A percentile compares a stretch with the other conserved stretches of the same genome.
Conservation (phyloP, 2,888 invertebrate genomes). For the Minunthozetes semirufus region DNA sequence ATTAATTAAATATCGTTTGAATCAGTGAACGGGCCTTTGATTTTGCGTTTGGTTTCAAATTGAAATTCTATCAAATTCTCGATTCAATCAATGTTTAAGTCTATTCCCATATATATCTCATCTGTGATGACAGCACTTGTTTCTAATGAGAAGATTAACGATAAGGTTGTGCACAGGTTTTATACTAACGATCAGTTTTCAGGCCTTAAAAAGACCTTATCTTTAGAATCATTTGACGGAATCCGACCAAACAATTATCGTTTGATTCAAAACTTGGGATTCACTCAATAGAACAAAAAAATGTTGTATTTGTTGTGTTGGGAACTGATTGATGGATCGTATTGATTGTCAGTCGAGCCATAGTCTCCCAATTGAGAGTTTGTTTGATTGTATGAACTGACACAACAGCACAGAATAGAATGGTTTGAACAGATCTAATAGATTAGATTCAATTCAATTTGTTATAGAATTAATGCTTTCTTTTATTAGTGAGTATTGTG, state of each 20-base stretch:
- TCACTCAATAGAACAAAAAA: not conserved
- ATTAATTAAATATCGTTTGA: not conserved
- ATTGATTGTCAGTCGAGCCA: constrained; percentile 24
- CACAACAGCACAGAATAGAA: not conserved
- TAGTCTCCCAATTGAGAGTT: constrained; percentile 18
- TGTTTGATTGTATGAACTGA: constrained; percentile 14
- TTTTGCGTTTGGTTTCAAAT: too few species aligned
- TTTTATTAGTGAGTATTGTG: constrained; percentile 10
- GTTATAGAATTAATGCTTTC: constrained; percentile 27
- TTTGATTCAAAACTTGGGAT: not conserved
- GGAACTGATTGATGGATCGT: constrained; percentile 11
- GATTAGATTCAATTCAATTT: constrained; percentile 25
- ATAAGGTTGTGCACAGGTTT: not conserved
- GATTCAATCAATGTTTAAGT: not conserved
- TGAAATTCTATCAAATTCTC: too few species aligned
- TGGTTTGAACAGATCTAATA: constrained; percentile 1
- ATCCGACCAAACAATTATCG: not conserved
- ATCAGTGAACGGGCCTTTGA: not conserved
- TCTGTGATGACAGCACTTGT: not conserved
- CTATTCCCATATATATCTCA: not conserved
- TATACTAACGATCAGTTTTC: not conserved
- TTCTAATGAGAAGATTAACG: not conserved
- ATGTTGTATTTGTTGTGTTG: not conserved
- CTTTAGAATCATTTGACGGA: not conserved
- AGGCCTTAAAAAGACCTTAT: not conserved